A percentile compares a stretch with the other conserved stretches of the same genome.
phyloP scores from a whole-genome alignment of 2,888 invertebrate species.

The Dolichomitus sp. region DNA sequence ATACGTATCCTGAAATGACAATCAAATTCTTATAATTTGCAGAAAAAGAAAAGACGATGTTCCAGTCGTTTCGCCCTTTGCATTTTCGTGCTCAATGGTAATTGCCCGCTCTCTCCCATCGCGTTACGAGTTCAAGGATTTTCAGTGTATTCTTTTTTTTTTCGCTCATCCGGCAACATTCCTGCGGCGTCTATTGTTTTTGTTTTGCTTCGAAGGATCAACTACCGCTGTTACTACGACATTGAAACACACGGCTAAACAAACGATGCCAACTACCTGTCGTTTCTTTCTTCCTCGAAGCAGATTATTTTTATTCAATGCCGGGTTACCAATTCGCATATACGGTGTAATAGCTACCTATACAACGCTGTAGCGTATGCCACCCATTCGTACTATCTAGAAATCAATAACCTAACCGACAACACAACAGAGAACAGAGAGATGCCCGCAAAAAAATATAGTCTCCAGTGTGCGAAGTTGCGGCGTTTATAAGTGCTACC shows the following conservation, averaged over 20 bases:
- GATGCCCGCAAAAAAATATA: constrained; percentile 18
- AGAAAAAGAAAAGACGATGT: background rate
- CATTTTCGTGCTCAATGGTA: constrained; percentile 17
- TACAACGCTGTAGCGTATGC: background rate
- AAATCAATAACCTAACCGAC: constrained; percentile 69
- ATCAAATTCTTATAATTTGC: constrained; percentile 1
- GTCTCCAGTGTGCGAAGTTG: constrained; percentile 34
- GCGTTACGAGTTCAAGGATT: constrained; percentile 58
- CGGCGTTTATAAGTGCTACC: constrained; percentile 36
- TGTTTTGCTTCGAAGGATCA: constrained; percentile 39
- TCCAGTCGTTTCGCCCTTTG: background rate
- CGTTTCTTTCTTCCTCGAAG: constrained; percentile 11
- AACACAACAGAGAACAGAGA: constrained; percentile 48
- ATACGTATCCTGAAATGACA: constrained; percentile 21
- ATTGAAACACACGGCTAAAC: constrained; percentile 11
- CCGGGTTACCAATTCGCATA: constrained; percentile 31
- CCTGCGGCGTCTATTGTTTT: constrained; percentile 40
- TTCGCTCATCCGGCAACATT: constrained; percentile 55
- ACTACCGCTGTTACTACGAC: constrained; percentile 9
- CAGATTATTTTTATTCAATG: constrained; percentile 19
- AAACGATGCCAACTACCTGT: constrained; percentile 6
- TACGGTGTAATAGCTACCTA: constrained; percentile 29
- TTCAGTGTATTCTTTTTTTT: constrained; percentile 58
- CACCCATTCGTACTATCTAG: constrained; percentile 25
- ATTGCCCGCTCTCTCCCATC: constrained; percentile 13